These are phyloP conservation scores for Emydoidea blandingii DNA, from an alignment of 2,797 vertebrate species.

Conservation along the genomic window DNA sequence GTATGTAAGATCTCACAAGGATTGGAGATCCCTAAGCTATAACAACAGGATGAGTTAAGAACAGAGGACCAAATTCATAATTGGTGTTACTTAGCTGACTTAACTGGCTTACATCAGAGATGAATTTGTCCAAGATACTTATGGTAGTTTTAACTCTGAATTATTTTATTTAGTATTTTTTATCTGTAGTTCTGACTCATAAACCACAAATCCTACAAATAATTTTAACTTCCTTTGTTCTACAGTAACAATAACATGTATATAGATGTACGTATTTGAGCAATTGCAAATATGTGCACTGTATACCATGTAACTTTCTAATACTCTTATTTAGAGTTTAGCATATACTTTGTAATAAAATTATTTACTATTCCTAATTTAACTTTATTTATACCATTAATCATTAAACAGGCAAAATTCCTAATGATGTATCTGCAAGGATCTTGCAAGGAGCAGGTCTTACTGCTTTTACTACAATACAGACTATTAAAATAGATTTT, in stretches of 20 bases:
- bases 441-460: background rate
- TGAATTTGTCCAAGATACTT: background rate
- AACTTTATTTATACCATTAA: background rate
- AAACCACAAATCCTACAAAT: background rate
- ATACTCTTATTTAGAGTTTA: background rate
- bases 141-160: background rate
- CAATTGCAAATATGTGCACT: background rate
- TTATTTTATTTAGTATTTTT: background rate
- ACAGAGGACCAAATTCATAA: background rate
- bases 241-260: background rate
- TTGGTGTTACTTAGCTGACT: background rate
- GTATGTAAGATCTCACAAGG: background rate
- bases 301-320: background rate
- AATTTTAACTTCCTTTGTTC: fast-evolving
- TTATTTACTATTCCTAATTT: background rate
- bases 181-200: background rate
- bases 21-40: background rate
- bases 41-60: background rate
- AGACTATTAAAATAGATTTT: background rate
- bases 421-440: background rate
- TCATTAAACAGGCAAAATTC: background rate
- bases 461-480: fast-evolving
- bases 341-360: background rate
- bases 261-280: background rate
- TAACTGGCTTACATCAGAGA: background rate